Evolutionary conservation across 2,797 vertebrate genomes (phyloP).

Genomic region (Hippopotamyrus pictus): DNA sequence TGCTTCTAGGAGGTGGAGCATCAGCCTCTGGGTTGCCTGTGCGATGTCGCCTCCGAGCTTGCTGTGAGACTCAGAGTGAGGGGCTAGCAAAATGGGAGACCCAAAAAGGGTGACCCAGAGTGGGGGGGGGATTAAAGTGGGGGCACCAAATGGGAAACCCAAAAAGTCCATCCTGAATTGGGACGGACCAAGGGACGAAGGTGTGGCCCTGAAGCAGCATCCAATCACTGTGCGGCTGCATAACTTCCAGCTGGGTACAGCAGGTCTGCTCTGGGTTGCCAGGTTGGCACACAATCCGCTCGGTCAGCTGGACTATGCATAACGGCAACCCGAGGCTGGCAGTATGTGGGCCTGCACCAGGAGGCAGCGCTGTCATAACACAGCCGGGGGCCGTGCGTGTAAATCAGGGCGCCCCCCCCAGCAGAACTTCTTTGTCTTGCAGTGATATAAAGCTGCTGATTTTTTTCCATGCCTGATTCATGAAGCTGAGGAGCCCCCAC

Average conservation of each 20-base stretch:
- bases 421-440: conserved; percentile 44
- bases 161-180: not conserved
- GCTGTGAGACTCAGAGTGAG: not conserved
- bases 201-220: not conserved
- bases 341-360: not conserved
- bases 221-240: not conserved
- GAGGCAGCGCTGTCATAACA: conserved; percentile 28
- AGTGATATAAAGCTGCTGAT: conserved; percentile 45
- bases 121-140: not conserved
- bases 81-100: not conserved
- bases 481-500: conserved; percentile 42
- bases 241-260: not conserved
- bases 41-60: not conserved
- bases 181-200: not conserved
- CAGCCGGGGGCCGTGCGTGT: conserved; percentile 15
- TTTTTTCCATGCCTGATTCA: conserved; percentile 51
- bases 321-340: not conserved
- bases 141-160: not conserved
- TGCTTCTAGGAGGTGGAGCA: not conserved
- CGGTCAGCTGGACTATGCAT: not conserved
- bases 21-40: not conserved
- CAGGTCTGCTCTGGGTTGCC: not conserved
- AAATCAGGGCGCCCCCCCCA: conserved; percentile 21
- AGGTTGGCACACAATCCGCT: not conserved
- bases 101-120: not conserved